A percentile compares a stretch with the other conserved stretches of the same genome.
These are phyloP conservation scores for Anthopleura sola DNA, from an alignment of 64 coral and sea anemone genomes.

Conservation along the genomic window DNA sequence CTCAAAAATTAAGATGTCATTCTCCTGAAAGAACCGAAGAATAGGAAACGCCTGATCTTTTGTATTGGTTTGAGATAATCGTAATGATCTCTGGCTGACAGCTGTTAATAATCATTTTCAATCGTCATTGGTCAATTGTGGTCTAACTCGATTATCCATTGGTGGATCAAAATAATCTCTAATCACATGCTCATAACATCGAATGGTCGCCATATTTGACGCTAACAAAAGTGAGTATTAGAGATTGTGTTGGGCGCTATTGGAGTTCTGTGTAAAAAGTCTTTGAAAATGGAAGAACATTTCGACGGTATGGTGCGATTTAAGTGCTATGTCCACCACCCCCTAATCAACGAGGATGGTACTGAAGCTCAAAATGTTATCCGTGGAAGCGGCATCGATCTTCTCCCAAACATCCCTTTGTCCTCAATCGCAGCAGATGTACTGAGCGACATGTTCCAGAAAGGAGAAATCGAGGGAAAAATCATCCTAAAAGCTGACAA, in stretches of 20 bases:
- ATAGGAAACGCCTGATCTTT: slow-evolving; percentile 3
- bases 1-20: background rate
- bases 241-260: slow-evolving; percentile 9
- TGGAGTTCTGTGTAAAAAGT: background rate
- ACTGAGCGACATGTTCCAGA: slow-evolving; percentile 87
- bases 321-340: slow-evolving; percentile 62
- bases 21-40: background rate
- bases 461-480: slow-evolving; percentile 81
- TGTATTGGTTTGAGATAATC: slow-evolving; percentile 18
- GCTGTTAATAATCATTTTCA: slow-evolving; percentile 80
- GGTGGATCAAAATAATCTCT: slow-evolving; percentile 78
- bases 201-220: slow-evolving; percentile 69
- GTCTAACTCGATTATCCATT: slow-evolving; percentile 56
- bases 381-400: slow-evolving; percentile 59
- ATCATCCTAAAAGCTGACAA: slow-evolving; percentile 91
- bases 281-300: slow-evolving; percentile 38
- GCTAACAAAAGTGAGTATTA: slow-evolving; percentile 27
- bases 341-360: slow-evolving; percentile 61
- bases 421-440: slow-evolving; percentile 71
- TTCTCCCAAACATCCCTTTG: slow-evolving; percentile 35
- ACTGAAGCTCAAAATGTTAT: slow-evolving; percentile 53
- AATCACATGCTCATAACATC: slow-evolving; percentile 51
- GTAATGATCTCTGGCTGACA: slow-evolving; percentile 41
- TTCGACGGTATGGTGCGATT: slow-evolving; percentile 25
- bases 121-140: slow-evolving; percentile 62